A percentile compares a stretch with the other conserved stretches of the same genome.
phyloP scores from a whole-genome alignment of 2,888 invertebrate species.

The Brachypalpus laphriformis region DNA sequence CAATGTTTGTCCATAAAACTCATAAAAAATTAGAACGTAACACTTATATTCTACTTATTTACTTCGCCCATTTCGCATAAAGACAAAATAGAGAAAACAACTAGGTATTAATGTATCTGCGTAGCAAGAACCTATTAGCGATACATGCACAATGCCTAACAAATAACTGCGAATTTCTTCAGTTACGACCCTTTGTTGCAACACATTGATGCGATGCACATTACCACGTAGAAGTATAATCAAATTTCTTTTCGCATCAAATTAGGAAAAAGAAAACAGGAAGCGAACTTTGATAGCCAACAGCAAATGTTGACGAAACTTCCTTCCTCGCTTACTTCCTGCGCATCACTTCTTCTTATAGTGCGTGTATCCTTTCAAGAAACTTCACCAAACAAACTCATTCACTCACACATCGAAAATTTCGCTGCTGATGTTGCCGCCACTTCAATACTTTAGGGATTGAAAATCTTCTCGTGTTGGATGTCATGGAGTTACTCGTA shows the following conservation, averaged over 20 bases:
- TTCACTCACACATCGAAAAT: not conserved
- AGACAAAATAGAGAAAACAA: too few species aligned
- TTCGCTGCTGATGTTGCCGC: not conserved
- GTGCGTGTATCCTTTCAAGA: conserved; percentile 30
- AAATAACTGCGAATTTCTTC: too few species aligned
- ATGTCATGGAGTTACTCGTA: conserved; percentile 34
- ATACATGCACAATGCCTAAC: too few species aligned
- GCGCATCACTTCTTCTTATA: conserved; percentile 5
- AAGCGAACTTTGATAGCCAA: conserved; percentile 48
- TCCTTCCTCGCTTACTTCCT: conserved; percentile 15
- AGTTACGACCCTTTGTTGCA: not conserved
- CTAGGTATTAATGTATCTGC: too few species aligned
- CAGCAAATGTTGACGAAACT: conserved; percentile 50
- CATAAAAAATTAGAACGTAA: too few species aligned
- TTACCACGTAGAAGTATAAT: not conserved
- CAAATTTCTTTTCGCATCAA: not conserved
- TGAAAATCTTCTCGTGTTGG: conserved; percentile 32
- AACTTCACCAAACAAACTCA: conserved; percentile 1
- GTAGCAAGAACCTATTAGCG: too few species aligned
- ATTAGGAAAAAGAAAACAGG: conserved; percentile 28
- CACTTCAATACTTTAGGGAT: conserved; percentile 30
- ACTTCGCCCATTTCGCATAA: too few species aligned
- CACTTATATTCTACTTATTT: too few species aligned
- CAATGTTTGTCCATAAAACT: too few species aligned
- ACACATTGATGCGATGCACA: not conserved